A percentile compares a stretch with the other conserved stretches of the same genome.
Conservation (phyloP, 2,888 invertebrate species). For the Calameuta idolon region DNA sequence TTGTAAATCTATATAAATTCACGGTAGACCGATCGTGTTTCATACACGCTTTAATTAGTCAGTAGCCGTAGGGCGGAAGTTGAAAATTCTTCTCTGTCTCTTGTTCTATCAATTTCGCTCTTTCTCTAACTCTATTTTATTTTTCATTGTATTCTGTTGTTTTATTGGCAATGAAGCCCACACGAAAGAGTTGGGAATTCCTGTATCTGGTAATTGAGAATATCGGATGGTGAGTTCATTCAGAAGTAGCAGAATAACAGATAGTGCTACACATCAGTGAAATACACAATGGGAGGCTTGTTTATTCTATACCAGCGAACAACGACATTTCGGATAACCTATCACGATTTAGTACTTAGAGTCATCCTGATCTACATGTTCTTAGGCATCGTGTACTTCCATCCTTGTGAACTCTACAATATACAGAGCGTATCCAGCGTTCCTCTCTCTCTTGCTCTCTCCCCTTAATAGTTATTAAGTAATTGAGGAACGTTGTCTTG, state of each 20-base stretch:
- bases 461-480: background rate
- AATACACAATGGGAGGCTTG: background rate
- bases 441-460: constrained; percentile 5
- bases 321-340: background rate
- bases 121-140: background rate
- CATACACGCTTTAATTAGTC: background rate
- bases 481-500: constrained; percentile 4
- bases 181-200: background rate
- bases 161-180: background rate
- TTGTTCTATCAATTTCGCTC: background rate
- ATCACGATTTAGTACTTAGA: background rate
- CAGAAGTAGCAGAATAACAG: background rate
- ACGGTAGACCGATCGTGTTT: background rate
- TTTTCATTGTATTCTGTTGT: background rate
- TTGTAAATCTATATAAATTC: background rate
- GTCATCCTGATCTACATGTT: background rate
- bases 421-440: background rate
- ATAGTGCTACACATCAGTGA: background rate
- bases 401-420: background rate
- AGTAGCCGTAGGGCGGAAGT: background rate
- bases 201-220: background rate
- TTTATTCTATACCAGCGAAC: background rate
- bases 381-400: background rate
- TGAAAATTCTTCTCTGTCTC: background rate
- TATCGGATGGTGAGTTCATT: background rate